Conservation (phyloP, 2,888 invertebrate species). For the Cinara cedri region DNA sequence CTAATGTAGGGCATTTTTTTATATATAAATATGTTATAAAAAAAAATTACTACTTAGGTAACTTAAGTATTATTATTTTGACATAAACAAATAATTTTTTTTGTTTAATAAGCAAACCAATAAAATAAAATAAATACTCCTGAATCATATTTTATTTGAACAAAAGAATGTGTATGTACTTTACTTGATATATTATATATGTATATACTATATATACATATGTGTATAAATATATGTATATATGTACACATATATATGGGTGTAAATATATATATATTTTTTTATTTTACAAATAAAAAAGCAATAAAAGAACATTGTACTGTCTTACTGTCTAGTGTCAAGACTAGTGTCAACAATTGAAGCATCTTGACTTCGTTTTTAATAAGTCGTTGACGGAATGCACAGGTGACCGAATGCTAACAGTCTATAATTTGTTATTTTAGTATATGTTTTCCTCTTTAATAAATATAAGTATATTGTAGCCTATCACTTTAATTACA, state of each 20-base stretch:
- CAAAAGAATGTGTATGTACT: conserved; percentile 27
- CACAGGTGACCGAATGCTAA: conserved; percentile 48
- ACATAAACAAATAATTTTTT: conserved; percentile 38
- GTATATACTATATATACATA: conserved; percentile 19
- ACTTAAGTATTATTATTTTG: conserved; percentile 51
- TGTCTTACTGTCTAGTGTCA: conserved; percentile 53
- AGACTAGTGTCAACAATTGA: conserved; percentile 50
- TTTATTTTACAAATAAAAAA: conserved; percentile 32
- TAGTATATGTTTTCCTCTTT: conserved; percentile 47
- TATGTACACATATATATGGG: too few relatives aligned
- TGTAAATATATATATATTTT: conserved; percentile 13
- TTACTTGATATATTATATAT: conserved; percentile 39
- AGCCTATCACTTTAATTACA: conserved; percentile 53
- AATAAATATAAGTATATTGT: conserved; percentile 54
- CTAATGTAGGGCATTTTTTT: conserved; percentile 44
- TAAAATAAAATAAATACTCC: conserved; percentile 47
- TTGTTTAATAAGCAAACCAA: conserved; percentile 49
- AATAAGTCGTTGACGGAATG: conserved; percentile 45
- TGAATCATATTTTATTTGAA: conserved; percentile 27
- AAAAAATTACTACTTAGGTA: conserved; percentile 52
- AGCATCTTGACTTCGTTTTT: conserved; percentile 24
- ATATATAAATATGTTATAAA: conserved; percentile 24
- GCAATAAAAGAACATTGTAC: conserved; percentile 30
- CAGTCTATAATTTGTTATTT: conserved; percentile 52
- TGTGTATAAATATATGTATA: not conserved